phyloP scores from a whole-genome alignment of 2,113 vertebrate genomes.

The Erythrolamprus reginae region DNA sequence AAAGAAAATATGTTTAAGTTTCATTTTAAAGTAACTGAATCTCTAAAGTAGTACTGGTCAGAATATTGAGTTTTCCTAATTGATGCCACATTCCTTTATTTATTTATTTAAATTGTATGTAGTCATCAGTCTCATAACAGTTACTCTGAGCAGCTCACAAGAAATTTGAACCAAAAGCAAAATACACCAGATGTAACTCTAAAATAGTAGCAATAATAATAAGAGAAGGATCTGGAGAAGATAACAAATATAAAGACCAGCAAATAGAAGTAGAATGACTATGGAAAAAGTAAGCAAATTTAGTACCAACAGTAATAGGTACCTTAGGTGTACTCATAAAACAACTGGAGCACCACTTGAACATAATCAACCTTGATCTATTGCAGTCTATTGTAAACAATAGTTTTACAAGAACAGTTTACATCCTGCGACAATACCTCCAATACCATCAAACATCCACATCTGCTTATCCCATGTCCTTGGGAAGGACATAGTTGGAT shows the following conservation, averaged over 20 bases:
- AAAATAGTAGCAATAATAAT: not conserved
- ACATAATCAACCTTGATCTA: not conserved
- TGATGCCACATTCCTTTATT: not conserved
- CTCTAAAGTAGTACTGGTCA: not conserved
- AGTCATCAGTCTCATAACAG: not conserved
- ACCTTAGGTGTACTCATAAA: not conserved
- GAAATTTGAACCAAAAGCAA: not conserved
- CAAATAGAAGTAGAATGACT: not conserved
- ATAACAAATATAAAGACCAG: not conserved
- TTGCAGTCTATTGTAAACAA: not conserved
- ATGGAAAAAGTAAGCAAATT: not conserved
- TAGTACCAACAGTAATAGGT: not conserved
- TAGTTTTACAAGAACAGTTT: not conserved
- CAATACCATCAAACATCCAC: not conserved
- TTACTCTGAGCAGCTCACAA: not conserved
- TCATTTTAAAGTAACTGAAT: not conserved
- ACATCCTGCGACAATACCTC: not conserved
- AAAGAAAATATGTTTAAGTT: not conserved
- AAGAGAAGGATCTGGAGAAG: not conserved
- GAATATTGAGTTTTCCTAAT: not conserved
- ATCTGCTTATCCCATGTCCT: not conserved
- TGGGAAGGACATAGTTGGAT: not conserved
- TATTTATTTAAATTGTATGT: not conserved
- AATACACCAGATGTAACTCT: not conserved
- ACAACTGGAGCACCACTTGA: not conserved